Evolutionary conservation across 2,113 vertebrate genomes (phyloP).

Genomic region (Platycercus adscitus): DNA sequence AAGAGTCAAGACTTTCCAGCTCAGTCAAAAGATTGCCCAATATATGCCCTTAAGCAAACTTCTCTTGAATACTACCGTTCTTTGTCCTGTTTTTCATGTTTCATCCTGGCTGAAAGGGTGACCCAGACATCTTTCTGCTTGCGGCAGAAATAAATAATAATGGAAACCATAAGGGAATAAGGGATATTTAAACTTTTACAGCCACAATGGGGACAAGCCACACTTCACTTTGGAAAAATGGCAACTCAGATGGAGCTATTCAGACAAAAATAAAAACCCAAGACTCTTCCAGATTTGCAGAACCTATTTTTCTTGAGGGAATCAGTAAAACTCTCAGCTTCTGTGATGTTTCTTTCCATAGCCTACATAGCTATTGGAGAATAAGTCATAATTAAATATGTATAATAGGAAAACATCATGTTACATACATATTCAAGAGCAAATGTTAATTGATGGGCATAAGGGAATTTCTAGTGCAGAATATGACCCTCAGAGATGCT

Average conservation of each 20-base stretch:
- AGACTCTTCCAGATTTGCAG: neutral
- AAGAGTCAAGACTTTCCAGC: slow-evolving; percentile 3
- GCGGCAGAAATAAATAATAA: slow-evolving; percentile 37
- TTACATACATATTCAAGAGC: slow-evolving; percentile 70
- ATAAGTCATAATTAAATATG: slow-evolving; percentile 62
- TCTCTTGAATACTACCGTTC: slow-evolving; percentile 11
- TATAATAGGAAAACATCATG: slow-evolving; percentile 71
- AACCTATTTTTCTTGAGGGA: slow-evolving; percentile 35
- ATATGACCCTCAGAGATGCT: slow-evolving; percentile 69
- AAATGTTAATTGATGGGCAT: slow-evolving; percentile 71
- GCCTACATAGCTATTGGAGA: slow-evolving; percentile 24
- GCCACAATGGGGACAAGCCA: neutral
- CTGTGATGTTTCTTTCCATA: slow-evolving; percentile 22
- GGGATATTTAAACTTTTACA: slow-evolving; percentile 30
- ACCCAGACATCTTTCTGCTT: slow-evolving; percentile 43
- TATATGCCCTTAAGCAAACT: neutral
- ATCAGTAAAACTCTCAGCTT: neutral
- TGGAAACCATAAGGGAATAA: slow-evolving; percentile 16
- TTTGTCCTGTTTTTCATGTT: neutral
- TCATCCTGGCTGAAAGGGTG: slow-evolving; percentile 16
- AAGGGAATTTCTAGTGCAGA: slow-evolving; percentile 67
- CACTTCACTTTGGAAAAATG: slow-evolving; percentile 31
- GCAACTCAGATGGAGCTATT: slow-evolving; percentile 1
- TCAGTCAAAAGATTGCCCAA: slow-evolving; percentile 38
- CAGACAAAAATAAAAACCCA: slow-evolving; percentile 18